Evolutionary conservation across 1,140 invertebrate species (phyloP).

Genomic region (Leptopilina clavipes): DNA sequence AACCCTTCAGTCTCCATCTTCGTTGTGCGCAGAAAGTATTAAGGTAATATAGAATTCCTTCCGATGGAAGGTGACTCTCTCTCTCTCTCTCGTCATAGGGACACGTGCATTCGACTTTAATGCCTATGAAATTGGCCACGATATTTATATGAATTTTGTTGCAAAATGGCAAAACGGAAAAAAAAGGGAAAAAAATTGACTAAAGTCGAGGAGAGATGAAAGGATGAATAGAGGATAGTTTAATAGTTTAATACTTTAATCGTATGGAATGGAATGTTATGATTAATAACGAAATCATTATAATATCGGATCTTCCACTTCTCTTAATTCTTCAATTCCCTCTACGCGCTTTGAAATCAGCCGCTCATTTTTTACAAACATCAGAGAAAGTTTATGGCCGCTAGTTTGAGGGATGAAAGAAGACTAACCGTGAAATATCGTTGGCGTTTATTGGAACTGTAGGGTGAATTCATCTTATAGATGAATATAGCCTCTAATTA

Average conservation of each 20-base stretch:
- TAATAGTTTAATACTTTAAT: conserved; percentile 3
- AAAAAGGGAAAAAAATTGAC: neutral
- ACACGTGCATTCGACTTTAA: conserved; percentile 4
- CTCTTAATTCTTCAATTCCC: neutral
- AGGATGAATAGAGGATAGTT: neutral
- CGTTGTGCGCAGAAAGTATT: neutral
- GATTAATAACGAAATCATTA: conserved; percentile 30
- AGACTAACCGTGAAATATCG: conserved; percentile 14
- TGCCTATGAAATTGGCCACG: conserved; percentile 19
- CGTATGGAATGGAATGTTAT: conserved; percentile 1
- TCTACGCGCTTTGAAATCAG: neutral
- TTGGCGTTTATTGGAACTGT: conserved; percentile 2
- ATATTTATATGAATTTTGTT: neutral
- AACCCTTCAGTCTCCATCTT: conserved; percentile 42
- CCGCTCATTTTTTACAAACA: conserved; percentile 1
- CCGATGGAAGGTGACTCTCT: neutral
- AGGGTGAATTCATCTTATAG: conserved; percentile 11
- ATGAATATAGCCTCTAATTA: conserved; percentile 24
- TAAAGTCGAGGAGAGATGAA: neutral
- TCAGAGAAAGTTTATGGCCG: neutral
- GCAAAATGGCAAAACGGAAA: too few relatives aligned
- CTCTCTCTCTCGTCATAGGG: neutral
- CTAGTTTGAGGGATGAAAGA: neutral
- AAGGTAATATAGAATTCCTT: conserved; percentile 10
- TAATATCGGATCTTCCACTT: neutral